Conservation (phyloP, 1,140 invertebrate genomes). For the Drosophila mauritiana region DNA sequence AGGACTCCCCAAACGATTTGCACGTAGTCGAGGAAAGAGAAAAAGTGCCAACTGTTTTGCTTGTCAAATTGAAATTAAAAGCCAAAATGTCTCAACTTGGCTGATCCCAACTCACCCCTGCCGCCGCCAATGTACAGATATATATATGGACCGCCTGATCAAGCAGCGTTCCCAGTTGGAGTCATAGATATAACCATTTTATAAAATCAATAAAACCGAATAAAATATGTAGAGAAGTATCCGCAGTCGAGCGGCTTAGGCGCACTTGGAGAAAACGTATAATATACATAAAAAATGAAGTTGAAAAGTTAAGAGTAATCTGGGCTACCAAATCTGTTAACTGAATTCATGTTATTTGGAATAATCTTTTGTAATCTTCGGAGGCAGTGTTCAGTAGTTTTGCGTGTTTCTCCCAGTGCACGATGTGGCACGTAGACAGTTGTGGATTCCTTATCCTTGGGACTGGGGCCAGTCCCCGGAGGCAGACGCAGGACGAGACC, state of each 20-base stretch:
- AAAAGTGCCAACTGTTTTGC: constrained; percentile 72
- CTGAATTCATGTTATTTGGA: no score
- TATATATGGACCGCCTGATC: background rate
- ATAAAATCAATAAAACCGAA: constrained; percentile 78
- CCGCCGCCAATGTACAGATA: background rate
- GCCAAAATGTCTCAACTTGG: constrained; percentile 65
- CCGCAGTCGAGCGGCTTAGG: constrained; percentile 24
- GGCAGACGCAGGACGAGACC: constrained; percentile 18
- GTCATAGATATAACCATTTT: constrained; percentile 62
- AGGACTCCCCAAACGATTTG: constrained; percentile 34
- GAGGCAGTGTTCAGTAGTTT: background rate
- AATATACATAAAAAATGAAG: background rate
- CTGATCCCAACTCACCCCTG: background rate
- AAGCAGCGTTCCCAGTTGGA: constrained; percentile 21
- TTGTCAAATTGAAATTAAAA: constrained; percentile 83
- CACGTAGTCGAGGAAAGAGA: constrained; percentile 31
- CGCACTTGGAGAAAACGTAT: background rate
- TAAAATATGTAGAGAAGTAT: constrained; percentile 60
- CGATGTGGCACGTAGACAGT: constrained; percentile 26
- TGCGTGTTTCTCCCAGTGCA: background rate
- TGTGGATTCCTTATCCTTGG: constrained; percentile 18
- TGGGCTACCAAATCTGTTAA: background rate
- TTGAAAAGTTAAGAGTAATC: background rate
- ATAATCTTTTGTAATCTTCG: no score
- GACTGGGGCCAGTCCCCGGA: constrained; percentile 7